Evolutionary conservation across 2,888 invertebrate genomes (phyloP).

Genomic region (Metacarcinus magister): DNA sequence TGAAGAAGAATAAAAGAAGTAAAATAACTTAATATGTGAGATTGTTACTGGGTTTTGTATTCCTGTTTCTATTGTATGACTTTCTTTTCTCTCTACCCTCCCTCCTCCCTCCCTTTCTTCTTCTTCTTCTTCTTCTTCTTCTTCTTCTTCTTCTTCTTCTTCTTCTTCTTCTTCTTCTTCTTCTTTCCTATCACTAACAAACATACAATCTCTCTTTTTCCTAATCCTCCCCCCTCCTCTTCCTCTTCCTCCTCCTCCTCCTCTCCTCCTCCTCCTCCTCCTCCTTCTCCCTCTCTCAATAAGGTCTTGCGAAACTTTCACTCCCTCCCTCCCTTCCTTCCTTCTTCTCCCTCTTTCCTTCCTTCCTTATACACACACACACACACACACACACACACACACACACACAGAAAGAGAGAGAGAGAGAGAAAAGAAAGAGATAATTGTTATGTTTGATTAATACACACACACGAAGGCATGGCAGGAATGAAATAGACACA

Average conservation of each 20-base stretch:
- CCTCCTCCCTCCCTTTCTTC: neutral
- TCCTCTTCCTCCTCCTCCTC: neutral
- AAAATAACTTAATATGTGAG: too few species aligned
- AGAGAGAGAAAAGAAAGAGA: too few species aligned
- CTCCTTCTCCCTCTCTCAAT: neutral
- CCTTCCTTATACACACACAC: neutral
- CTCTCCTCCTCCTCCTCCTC: neutral
- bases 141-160: neutral
- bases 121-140: neutral
- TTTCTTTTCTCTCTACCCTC: neutral
- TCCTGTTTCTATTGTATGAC: neutral
- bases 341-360: neutral
- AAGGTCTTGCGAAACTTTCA: neutral
- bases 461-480: too few species aligned
- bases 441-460: too few species aligned
- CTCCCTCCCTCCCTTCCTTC: neutral
- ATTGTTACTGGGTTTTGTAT: too few species aligned
- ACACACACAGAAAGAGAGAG: neutral
- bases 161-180: neutral
- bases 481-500: neutral
- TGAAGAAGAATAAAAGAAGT: neutral
- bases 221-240: neutral
- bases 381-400: neutral
- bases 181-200: neutral
- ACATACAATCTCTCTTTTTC: neutral